Percentiles rank a stretch among this genome's conserved stretches.
These are phyloP conservation scores for Labeo calbasu DNA, from an alignment of 2,797 vertebrate genomes.

Conservation along the genomic window DNA sequence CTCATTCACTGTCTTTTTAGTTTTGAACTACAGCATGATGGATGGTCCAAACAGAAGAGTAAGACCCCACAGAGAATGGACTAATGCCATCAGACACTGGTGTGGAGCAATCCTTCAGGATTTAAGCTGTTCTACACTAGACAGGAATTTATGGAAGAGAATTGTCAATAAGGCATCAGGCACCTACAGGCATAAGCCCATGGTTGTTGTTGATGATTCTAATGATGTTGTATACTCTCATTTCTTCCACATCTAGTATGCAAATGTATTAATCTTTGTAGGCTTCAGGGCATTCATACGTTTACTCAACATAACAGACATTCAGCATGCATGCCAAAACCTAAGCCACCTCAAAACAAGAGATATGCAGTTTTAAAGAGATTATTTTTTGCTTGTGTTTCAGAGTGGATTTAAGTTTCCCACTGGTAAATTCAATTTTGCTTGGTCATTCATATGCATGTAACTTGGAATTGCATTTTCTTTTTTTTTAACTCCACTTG, in stretches of 20 bases:
- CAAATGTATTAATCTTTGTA: constrained; percentile 38
- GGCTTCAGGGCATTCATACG: constrained; percentile 2
- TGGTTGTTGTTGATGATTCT: constrained; percentile 18
- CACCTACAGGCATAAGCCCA: background rate
- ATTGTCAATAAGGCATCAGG: constrained; percentile 13
- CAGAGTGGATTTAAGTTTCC: background rate
- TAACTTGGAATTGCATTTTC: background rate
- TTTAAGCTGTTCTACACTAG: background rate
- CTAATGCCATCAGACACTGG: constrained; percentile 16
- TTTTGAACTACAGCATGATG: background rate
- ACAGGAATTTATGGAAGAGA: constrained; percentile 12
- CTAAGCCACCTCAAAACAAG: background rate
- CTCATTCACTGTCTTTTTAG: constrained; percentile 10
- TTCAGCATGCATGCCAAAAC: background rate
- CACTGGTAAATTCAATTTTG: background rate
- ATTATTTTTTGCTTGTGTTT: background rate
- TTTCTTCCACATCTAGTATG: constrained; percentile 32
- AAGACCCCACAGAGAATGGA: constrained; percentile 19
- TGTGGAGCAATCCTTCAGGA: background rate
- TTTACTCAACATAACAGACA: constrained; percentile 35
- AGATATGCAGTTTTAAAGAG: background rate
- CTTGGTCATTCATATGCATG: background rate
- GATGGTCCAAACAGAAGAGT: background rate
- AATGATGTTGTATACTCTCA: constrained; percentile 19
- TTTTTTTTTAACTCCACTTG: background rate